Evolutionary conservation across 2,797 vertebrate species (phyloP), one percentile per base, ranked within the genome.

Genomic region (Sebastes iracundus): DNA sequence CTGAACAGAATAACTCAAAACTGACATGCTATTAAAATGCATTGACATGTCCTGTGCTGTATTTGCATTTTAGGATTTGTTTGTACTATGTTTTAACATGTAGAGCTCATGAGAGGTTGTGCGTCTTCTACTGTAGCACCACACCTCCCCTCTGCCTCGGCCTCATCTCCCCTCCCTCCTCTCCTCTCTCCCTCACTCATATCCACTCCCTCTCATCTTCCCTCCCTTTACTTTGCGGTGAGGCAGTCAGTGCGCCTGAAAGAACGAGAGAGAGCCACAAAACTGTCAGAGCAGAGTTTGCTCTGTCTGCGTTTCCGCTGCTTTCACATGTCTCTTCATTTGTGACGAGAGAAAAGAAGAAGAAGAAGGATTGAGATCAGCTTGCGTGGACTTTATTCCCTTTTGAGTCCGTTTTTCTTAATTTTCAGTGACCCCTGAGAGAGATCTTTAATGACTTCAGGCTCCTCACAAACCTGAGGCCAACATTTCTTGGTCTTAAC

Each of bases 121-220:
- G 75, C 69, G n/a, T 84, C 72, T 35, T 62, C 74, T 64, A 4
- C 49, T 27, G 56, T 23, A 59, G 79, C 72, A 30, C 75, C 75
- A 42, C 81, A 76, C 81, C 88, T 83, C 82, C 83, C 75, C 61
- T 66, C 79, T 27, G 66, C 76, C 82, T 86, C 86, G 5, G 7
- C 75, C 79, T 83, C 85, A 28, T 30, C 72, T 67, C 75, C 86
- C 84, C 88, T 77, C 87, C 87, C 42, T 18, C 42, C 42, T 42
- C 38, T 77, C 75, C 77, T 80, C 67, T 49, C 85, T 92, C 90
- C 79, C 89, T 82, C 75, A 33, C 86, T 92, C 90, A 79, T 84
- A 85, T 91, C 84, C 90, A 80, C 89, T 89, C 92, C 75, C 90
- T 91, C 88, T 90, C 77, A 73, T 86, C 87, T 79, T 88, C 90